Evolutionary conservation across 2,797 vertebrate species (phyloP), one percentile per base, ranked within the genome.

Genomic region (Danio albolineatus): DNA sequence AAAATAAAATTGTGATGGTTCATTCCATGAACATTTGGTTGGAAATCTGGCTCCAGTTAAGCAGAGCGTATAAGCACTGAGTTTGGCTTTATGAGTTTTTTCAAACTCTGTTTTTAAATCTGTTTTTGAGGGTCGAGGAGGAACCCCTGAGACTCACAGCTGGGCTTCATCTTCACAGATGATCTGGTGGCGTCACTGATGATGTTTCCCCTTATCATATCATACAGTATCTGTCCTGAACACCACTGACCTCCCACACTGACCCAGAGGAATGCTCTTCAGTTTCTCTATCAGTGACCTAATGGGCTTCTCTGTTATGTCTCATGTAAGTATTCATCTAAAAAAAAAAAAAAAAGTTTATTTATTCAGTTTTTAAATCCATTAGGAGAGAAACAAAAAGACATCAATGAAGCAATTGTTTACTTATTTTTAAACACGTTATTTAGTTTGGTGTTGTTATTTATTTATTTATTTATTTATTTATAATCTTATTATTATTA

Each of bases 81-180:
- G 1, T 46, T 66, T n/a, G 10, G 7, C 14, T n/a, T 16, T 4
- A 28, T 36, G 12, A 9, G 9, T 78, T 44, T 59, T 36, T 66
- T 44, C 28, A 14, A 46, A 46, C 53, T 57, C 16, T 78, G 66
- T 71, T 72, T 17, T 53, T 53, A 17, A 1, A 3, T 53, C 43
- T 62, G 48, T 71, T 39, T 64, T 39, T 54, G 62, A 44, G 28
- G 28, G 28, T 28, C 28, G 3, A 28, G 28, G 28, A 28, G 28
- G 28, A 28, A 28, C 28, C 28, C 28, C 28, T 28, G 28, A 28
- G 28, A 28, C 1, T 38, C 56, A 79, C 87, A 87, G 85, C 86
- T 86, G 86, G 78, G 74, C 71, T 82, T 80, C 73, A 76, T 85
- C 83, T 83, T 82, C 10, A 41, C 51, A 61, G 61, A 80, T 79